phyloP scores from a whole-genome alignment of 1,140 invertebrate species.

The Drosophila lowei region DNA sequence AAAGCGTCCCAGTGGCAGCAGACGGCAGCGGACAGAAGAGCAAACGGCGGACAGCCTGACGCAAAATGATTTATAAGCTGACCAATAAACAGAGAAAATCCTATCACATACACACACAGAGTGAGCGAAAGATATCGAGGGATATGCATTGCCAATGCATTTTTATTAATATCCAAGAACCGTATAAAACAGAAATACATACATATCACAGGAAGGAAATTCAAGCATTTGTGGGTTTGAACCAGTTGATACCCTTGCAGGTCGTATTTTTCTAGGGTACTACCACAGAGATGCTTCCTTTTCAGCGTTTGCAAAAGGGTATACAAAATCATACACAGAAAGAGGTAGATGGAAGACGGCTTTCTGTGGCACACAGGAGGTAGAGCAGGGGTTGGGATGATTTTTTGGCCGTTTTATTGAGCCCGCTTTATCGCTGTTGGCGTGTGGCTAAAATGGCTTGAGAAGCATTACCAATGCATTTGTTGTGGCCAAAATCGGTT shows the following conservation, averaged over 20 bases:
- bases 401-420: slow-evolving; percentile 27
- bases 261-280: too few species aligned
- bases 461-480: slow-evolving; percentile 46
- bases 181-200: slow-evolving; percentile 27
- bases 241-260: too few species aligned
- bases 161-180: slow-evolving; percentile 54
- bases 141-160: slow-evolving; percentile 39
- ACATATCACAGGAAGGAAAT: not conserved
- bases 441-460: slow-evolving; percentile 36
- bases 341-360: slow-evolving; percentile 15
- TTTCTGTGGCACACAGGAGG: slow-evolving; percentile 10
- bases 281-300: too few species aligned
- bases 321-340: not conserved
- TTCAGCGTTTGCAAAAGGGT: too few species aligned
- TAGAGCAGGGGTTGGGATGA: not conserved
- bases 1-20: slow-evolving; percentile 67
- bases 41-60: slow-evolving; percentile 42
- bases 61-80: slow-evolving; percentile 73
- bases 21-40: slow-evolving; percentile 36
- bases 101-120: slow-evolving; percentile 18
- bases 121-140: slow-evolving; percentile 5
- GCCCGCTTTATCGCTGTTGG: slow-evolving; percentile 26
- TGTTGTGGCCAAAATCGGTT: slow-evolving; percentile 41
- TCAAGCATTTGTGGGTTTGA: too few species aligned
- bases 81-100: slow-evolving; percentile 47